A percentile compares a stretch with the other conserved stretches of the same genome.
These are phyloP conservation scores for Drosophila mayaguana DNA, from an alignment of 2,888 invertebrate genomes.

Conservation along the genomic window DNA sequence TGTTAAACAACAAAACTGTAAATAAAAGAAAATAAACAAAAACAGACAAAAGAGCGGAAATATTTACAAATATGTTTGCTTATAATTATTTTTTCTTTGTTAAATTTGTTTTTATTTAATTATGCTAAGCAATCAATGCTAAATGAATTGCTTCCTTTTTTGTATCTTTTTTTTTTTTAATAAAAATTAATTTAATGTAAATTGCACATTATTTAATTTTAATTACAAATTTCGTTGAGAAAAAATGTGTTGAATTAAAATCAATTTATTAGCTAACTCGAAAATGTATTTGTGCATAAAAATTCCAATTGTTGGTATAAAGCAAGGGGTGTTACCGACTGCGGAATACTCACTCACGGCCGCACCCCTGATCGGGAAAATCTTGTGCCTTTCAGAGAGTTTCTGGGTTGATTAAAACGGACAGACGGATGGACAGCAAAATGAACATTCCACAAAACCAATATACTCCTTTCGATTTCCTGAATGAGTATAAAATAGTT, in stretches of 20 bases:
- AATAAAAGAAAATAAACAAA: background rate
- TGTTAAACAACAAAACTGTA: background rate
- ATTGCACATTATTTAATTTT: background rate
- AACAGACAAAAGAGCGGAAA: background rate
- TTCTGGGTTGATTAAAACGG: no score
- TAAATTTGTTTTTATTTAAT: constrained; percentile 1
- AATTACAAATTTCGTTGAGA: background rate
- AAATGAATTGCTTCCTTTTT: background rate
- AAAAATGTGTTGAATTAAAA: background rate
- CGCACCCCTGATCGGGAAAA: no score
- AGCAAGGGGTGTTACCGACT: background rate
- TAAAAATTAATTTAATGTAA: background rate
- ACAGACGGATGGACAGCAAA: no score
- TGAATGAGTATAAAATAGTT: no score
- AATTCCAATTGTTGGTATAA: no score
- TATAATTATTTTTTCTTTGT: background rate
- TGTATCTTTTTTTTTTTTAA: background rate
- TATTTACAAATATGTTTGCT: constrained; percentile 8
- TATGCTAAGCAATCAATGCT: constrained; percentile 10
- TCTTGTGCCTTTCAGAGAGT: no score
- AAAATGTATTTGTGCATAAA: background rate
- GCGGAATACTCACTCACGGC: no score
- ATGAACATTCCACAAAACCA: no score
- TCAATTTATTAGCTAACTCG: background rate
- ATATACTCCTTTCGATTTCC: no score